Evolutionary conservation across 2,888 invertebrate genomes (phyloP).

Genomic region (Sturmia bella): DNA sequence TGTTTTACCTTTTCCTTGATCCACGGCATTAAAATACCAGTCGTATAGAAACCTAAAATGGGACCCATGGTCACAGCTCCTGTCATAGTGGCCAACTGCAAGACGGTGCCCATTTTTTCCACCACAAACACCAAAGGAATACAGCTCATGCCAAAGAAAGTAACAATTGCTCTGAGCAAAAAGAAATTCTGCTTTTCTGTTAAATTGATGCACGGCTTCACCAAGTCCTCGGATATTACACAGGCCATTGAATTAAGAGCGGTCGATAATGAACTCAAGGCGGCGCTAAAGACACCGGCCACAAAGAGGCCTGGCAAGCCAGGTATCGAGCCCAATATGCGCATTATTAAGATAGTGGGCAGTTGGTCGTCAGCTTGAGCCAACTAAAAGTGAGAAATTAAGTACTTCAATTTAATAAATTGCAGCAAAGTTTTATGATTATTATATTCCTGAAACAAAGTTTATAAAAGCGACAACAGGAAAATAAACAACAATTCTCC

Average conservation of each 20-base stretch:
- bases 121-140: conserved; percentile 86
- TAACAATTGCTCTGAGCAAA: conserved; percentile 86
- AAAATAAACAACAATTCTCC: background rate
- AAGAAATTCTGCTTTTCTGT: conserved; percentile 83
- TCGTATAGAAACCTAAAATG: conserved; percentile 86
- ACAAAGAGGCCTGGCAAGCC: conserved; percentile 94
- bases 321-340: conserved; percentile 88
- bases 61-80: conserved; percentile 87
- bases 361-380: conserved; percentile 90
- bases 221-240: conserved; percentile 89
- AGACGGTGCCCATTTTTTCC: conserved; percentile 87
- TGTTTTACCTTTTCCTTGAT: conserved; percentile 84
- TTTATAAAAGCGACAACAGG: too few species aligned
- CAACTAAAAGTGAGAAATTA: conserved; percentile 82
- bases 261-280: conserved; percentile 91
- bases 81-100: conserved; percentile 85
- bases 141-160: conserved; percentile 86
- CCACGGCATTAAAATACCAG: conserved; percentile 86
- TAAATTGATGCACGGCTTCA: conserved; percentile 86
- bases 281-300: conserved; percentile 95
- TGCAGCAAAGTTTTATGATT: too few species aligned
- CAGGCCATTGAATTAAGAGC: conserved; percentile 91
- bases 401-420: background rate
- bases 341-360: conserved; percentile 93
- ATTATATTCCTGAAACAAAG: too few species aligned